Evolutionary conservation across 2,888 invertebrate species (phyloP).

Genomic region (Cactoblastis cactorum): DNA sequence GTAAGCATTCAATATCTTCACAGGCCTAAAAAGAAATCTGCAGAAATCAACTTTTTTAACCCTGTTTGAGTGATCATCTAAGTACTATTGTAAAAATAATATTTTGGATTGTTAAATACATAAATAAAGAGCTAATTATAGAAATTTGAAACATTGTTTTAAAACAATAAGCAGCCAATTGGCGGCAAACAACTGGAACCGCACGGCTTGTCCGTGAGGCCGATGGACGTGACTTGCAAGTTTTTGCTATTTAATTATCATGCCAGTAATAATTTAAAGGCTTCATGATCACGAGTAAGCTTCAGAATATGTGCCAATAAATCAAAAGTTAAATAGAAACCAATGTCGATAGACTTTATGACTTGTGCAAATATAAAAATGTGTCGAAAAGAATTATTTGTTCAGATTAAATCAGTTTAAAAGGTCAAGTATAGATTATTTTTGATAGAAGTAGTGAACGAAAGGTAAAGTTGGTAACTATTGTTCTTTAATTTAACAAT

Average conservation of each 20-base stretch:
- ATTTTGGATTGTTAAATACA: too few species aligned
- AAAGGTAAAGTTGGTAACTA: too few species aligned
- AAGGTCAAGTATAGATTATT: too few species aligned
- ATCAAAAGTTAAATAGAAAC: neutral
- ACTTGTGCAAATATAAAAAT: neutral
- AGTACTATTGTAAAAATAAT: too few species aligned
- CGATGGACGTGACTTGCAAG: slow-evolving; percentile 6
- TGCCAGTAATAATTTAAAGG: slow-evolving; percentile 2
- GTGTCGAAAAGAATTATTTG: too few species aligned
- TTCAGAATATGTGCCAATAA: slow-evolving; percentile 1
- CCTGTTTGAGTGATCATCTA: too few species aligned
- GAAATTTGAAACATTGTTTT: neutral
- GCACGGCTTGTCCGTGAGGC: neutral
- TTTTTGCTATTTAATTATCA: slow-evolving; percentile 4
- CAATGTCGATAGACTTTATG: neutral
- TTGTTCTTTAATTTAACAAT: too few species aligned
- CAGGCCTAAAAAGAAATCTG: too few species aligned
- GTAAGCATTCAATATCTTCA: too few species aligned
- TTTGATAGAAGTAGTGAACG: too few species aligned
- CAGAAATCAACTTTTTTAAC: too few species aligned
- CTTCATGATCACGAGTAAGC: neutral
- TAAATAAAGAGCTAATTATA: neutral
- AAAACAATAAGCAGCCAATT: neutral
- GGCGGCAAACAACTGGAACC: neutral
- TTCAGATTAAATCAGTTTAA: too few species aligned